These are phyloP conservation scores for Notodonta dromedarius DNA, from an alignment of 2,888 invertebrate species.

Conservation along the genomic window DNA sequence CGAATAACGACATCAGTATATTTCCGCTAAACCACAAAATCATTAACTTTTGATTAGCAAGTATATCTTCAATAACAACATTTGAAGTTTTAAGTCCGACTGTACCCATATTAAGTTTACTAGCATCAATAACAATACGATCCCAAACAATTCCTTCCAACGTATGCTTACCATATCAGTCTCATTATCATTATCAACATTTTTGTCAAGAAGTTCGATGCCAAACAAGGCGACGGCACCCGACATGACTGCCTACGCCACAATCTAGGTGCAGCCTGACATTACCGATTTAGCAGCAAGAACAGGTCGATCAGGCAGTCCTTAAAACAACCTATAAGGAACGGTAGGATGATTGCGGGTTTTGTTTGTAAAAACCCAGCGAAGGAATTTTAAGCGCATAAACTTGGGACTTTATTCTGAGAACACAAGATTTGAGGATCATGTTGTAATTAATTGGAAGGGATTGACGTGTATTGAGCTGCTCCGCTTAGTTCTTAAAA, in stretches of 20 bases:
- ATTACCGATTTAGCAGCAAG: constrained; percentile 25
- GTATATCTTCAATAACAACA: background rate
- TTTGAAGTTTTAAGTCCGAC: background rate
- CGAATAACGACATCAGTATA: background rate
- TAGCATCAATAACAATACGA: background rate
- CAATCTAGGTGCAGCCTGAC: constrained; percentile 21
- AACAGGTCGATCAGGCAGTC: constrained; percentile 28
- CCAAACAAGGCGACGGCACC: constrained; percentile 23
- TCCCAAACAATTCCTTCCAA: constrained; percentile 1
- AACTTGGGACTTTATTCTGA: background rate
- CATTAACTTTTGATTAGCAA: background rate
- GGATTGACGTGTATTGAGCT: background rate
- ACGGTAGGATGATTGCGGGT: constrained; percentile 16
- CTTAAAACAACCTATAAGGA: constrained; percentile 15
- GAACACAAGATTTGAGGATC: background rate
- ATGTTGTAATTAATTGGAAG: background rate
- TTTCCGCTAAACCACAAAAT: constrained; percentile 2
- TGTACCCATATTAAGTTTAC: too few species aligned
- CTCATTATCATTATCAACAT: constrained; percentile 20
- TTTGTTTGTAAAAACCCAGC: constrained; percentile 10
- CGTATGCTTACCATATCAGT: constrained; percentile 11
- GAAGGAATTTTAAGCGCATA: constrained; percentile 6
- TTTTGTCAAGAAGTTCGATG: constrained; percentile 12
- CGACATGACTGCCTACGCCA: constrained; percentile 25
- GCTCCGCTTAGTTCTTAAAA: background rate